Evolutionary conservation across 2,113 vertebrate genomes (phyloP).

Genomic region (Sprattus sprattus): DNA sequence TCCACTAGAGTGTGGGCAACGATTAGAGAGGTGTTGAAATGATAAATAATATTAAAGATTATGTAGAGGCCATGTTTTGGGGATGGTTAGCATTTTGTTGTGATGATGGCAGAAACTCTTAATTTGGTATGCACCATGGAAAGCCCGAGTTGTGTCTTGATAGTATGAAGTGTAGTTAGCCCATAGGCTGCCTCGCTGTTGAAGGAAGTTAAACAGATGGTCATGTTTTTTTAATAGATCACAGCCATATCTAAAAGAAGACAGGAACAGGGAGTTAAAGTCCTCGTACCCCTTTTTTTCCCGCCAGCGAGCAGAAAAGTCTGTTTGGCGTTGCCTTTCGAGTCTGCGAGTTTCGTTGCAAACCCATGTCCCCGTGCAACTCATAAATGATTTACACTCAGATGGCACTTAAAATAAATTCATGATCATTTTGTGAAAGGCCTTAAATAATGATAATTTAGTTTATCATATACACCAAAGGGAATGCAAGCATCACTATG

Average conservation of each 20-base stretch:
- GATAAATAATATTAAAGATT: background rate
- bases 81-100: background rate
- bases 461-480: background rate
- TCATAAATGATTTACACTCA: slow-evolving; percentile 16
- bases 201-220: slow-evolving; percentile 75
- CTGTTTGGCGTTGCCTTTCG: slow-evolving; percentile 12
- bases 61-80: background rate
- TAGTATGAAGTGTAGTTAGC: slow-evolving; percentile 72
- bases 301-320: background rate
- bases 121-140: slow-evolving; percentile 47
- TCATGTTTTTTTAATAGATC: slow-evolving; percentile 73
- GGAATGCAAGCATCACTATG: background rate
- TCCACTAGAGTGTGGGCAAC: background rate
- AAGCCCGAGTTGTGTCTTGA: slow-evolving; percentile 58
- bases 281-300: background rate
- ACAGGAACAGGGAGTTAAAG: slow-evolving; percentile 41
- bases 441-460: slow-evolving; percentile 18
- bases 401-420: slow-evolving; percentile 20
- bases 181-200: slow-evolving; percentile 69
- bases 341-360: background rate
- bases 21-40: slow-evolving; percentile 12
- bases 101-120: slow-evolving; percentile 1
- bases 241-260: slow-evolving; percentile 55
- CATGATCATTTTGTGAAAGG: slow-evolving; percentile 1
- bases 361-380: background rate